These are phyloP conservation scores for Calcarius lapponicus DNA, from an alignment of 2,797 vertebrate species.

Conservation along the genomic window DNA sequence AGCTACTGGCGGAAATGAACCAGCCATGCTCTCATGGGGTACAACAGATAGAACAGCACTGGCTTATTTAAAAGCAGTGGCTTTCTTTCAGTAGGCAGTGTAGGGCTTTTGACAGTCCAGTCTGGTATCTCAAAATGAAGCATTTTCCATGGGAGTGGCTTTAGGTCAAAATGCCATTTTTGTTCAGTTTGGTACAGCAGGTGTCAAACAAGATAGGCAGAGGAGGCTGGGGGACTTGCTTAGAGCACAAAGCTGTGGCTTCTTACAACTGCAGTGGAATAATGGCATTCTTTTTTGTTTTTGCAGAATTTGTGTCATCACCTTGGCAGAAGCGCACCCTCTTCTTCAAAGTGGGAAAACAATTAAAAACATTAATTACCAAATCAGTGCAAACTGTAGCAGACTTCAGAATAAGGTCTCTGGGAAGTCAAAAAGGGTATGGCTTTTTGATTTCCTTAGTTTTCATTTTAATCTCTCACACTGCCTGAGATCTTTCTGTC, in stretches of 20 bases:
- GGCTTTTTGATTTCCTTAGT: background rate
- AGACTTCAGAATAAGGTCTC: constrained; percentile 96
- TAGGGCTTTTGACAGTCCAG: background rate
- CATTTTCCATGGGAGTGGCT: background rate
- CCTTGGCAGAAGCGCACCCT: constrained; percentile 92
- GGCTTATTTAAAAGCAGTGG: background rate
- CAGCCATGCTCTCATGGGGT: accelerated
- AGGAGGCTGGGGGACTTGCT: background rate
- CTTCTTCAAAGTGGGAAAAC: constrained; percentile 87
- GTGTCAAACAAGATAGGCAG: background rate
- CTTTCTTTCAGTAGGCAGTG: background rate
- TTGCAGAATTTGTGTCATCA: constrained; percentile 91
- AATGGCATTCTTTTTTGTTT: accelerated
- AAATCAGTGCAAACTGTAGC: constrained; percentile 95
- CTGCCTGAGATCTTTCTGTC: background rate
- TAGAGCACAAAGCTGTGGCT: accelerated
- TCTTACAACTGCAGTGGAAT: background rate
- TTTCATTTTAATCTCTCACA: background rate
- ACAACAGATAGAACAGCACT: background rate
- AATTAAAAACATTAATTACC: constrained; percentile 90
- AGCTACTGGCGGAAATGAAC: background rate
- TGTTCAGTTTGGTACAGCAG: background rate
- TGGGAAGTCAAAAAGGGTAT: constrained; percentile 96
- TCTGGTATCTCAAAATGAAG: background rate
- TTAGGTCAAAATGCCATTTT: background rate